These are phyloP conservation scores for Callimorpha dominula DNA, from an alignment of 2,888 invertebrate genomes.

Conservation along the genomic window DNA sequence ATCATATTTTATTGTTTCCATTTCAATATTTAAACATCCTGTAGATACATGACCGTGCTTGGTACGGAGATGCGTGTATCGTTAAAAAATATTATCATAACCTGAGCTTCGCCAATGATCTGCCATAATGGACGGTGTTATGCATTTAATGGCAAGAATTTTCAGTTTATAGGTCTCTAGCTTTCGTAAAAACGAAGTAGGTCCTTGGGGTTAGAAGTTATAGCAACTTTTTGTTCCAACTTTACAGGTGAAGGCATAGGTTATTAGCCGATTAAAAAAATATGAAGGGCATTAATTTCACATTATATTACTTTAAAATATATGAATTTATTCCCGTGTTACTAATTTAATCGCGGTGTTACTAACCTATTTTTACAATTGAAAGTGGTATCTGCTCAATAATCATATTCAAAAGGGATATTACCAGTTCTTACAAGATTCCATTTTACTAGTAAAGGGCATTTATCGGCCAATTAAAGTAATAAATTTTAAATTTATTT, in stretches of 20 bases:
- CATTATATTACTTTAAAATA: no score
- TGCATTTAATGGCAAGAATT: constrained; percentile 35
- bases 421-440: no score
- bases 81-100: constrained; percentile 83
- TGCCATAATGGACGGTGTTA: constrained; percentile 63
- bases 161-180: neutral
- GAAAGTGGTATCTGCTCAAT: no score
- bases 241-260: neutral
- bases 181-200: neutral
- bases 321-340: no score
- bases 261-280: no score
- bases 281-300: no score
- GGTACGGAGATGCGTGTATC: constrained; percentile 80
- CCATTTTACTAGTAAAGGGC: no score
- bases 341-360: no score
- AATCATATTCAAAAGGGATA: no score
- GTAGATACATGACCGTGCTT: constrained; percentile 75
- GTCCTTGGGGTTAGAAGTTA: neutral
- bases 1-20: neutral
- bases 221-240: neutral
- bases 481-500: no score
- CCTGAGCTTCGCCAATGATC: constrained; percentile 77
- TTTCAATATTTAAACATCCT: constrained; percentile 55
- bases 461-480: no score
- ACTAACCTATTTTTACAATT: no score